phyloP scores from a whole-genome alignment of 2,113 vertebrate genomes.

The Cacatua alba region DNA sequence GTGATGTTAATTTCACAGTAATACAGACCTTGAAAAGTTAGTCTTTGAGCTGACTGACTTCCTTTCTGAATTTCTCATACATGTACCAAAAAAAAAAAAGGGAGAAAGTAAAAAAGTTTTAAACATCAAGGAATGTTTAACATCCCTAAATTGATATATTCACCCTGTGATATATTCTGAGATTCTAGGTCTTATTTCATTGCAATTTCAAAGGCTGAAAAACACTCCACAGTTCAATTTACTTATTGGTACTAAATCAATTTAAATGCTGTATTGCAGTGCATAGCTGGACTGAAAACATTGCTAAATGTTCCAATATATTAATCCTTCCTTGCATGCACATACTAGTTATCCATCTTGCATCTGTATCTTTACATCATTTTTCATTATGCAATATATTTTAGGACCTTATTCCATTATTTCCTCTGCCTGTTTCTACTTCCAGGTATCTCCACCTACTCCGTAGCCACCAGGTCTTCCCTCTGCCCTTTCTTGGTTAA shows the following conservation, averaged over 20 bases:
- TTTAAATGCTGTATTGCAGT: neutral
- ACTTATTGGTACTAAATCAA: neutral
- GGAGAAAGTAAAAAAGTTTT: neutral
- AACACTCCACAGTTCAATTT: neutral
- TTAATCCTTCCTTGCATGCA: neutral
- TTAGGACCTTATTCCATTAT: neutral
- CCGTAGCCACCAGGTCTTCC: neutral
- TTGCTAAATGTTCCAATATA: neutral
- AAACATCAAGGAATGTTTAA: neutral
- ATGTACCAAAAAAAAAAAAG: neutral
- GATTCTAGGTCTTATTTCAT: neutral
- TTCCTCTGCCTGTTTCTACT: neutral
- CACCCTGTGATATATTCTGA: neutral
- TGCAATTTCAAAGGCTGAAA: neutral
- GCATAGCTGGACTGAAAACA: neutral
- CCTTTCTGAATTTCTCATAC: neutral
- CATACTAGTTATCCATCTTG: neutral
- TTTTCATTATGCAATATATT: neutral
- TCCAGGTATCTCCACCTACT: neutral
- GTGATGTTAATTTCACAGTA: neutral
- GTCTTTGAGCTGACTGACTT: neutral
- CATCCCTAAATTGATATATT: neutral
- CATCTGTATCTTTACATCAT: neutral
- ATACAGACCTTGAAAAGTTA: neutral
- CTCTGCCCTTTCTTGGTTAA: neutral